Evolutionary conservation across 2,113 vertebrate genomes (phyloP).

Genomic region (Bubo bubo): DNA sequence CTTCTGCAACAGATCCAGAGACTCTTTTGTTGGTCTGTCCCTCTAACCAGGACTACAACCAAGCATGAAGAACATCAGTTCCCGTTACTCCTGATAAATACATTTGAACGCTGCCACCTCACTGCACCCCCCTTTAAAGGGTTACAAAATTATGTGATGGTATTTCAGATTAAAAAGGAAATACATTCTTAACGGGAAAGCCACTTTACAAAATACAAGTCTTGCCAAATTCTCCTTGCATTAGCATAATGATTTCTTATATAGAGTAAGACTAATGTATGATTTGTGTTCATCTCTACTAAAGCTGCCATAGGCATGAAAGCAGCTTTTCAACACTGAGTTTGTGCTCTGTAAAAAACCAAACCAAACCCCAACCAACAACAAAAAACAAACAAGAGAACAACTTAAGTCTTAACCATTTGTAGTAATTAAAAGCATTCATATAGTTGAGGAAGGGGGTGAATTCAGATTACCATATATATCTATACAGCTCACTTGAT

Average conservation of each 20-base stretch:
- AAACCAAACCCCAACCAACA: not conserved
- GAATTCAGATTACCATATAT: not conserved
- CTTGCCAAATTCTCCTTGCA: slow-evolving; percentile 12
- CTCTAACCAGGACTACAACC: not conserved
- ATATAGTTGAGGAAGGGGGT: not conserved
- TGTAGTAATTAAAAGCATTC: not conserved
- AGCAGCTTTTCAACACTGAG: not conserved
- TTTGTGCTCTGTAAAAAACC: not conserved
- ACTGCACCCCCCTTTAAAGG: not conserved
- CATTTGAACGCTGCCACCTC: not conserved
- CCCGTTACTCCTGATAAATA: not conserved
- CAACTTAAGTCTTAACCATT: not conserved
- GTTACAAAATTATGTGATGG: slow-evolving; percentile 12
- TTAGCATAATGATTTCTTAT: not conserved
- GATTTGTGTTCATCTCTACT: not conserved
- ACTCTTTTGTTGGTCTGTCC: not conserved
- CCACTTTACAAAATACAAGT: slow-evolving; percentile 28
- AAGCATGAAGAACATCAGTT: not conserved
- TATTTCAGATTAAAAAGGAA: slow-evolving; percentile 41
- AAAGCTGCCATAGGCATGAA: not conserved
- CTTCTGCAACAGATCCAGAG: not conserved
- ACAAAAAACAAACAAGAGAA: not conserved
- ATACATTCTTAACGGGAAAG: slow-evolving; percentile 11
- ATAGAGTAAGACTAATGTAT: not conserved
- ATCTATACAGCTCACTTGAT: not conserved